Evolutionary conservation across 2,113 vertebrate species (phyloP), one percentile per base, ranked within the genome.

Genomic region (Percina caprodes): DNA sequence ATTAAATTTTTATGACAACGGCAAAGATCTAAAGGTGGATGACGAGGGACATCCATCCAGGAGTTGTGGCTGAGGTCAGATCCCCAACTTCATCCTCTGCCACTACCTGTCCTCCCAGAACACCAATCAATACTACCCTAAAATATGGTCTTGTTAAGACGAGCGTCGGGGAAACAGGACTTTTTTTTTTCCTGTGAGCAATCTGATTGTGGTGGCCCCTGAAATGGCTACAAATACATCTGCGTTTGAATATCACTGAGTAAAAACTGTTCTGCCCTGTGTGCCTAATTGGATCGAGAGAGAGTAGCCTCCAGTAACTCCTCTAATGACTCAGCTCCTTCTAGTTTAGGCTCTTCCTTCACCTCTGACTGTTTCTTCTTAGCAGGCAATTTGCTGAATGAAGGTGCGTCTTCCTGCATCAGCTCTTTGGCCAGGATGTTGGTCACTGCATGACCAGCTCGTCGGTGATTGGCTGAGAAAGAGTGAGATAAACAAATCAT

Each of bases 391-490:
- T 81, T 84, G 79, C 90, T 2, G 46, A 86, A 84, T 13, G 86
- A 61, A 46, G 90, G 75, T 0, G 84, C 6, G 12, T 95, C 95
- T 2, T 97, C 96, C 90, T 96, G 96, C 86, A 95, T 94, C 90
- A 97, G 91, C 90, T 97, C 96, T 66, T 96, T 96, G 90, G 96
- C 97, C 80, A 98, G 94, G 79, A 97, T 86, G 86, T 95, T 96
- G 21, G 96, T 97, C 91, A 97, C 94, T 58, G 95, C 96, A 74
- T 96, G 95, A 59, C 96, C 97, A 30, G 95, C 95, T 92, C 96
- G 93, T 90, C 96, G 94, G 89, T 96, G 94, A 88, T 96, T 97
- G 86, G 93, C 97, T 98, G 89, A 90, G 72, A 86, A 67, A 56
- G 3, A 82, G 35, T 23, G 14, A 52, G 19, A 75, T 7, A 58